A percentile compares a stretch with the other conserved stretches of the same genome.
Evolutionary conservation across 2,888 invertebrate genomes (phyloP).

Genomic region (Calameuta idolon): DNA sequence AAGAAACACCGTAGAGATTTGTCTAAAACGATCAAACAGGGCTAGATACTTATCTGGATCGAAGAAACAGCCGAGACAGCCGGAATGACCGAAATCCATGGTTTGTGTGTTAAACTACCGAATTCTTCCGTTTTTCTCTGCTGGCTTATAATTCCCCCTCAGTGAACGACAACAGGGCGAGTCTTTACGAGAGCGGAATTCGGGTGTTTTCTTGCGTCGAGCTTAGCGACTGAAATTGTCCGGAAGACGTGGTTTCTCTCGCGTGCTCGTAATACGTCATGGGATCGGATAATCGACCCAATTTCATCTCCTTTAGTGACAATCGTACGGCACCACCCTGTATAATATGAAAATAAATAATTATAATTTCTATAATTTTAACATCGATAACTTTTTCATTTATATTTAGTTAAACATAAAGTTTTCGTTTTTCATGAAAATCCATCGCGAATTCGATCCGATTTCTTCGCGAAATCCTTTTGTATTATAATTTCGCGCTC

Average conservation of each 20-base stretch:
- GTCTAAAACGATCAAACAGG: conserved; percentile 24
- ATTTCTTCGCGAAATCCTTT: conserved; percentile 43
- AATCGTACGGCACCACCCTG: no score
- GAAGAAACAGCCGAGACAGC: conserved; percentile 18
- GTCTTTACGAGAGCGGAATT: not conserved
- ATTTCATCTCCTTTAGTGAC: not conserved
- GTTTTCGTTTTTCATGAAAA: conserved; percentile 27
- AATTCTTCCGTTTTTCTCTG: not conserved
- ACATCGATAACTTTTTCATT: not conserved
- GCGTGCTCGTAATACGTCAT: not conserved
- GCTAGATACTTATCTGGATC: conserved; percentile 12
- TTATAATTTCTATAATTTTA: not conserved
- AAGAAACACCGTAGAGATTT: conserved; percentile 17
- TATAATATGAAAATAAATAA: not conserved
- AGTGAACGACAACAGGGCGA: not conserved
- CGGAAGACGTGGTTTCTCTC: not conserved
- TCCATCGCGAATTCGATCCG: conserved; percentile 6
- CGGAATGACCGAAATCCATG: conserved; percentile 8
- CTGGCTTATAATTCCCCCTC: not conserved
- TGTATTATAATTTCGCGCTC: conserved; percentile 58
- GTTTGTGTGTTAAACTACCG: not conserved
- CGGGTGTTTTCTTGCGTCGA: not conserved
- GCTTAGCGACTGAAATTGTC: not conserved
- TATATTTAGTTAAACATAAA: not conserved
- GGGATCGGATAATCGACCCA: not conserved